Conservation (phyloP, 2,113 vertebrate species). For the Anas platyrhynchos region DNA sequence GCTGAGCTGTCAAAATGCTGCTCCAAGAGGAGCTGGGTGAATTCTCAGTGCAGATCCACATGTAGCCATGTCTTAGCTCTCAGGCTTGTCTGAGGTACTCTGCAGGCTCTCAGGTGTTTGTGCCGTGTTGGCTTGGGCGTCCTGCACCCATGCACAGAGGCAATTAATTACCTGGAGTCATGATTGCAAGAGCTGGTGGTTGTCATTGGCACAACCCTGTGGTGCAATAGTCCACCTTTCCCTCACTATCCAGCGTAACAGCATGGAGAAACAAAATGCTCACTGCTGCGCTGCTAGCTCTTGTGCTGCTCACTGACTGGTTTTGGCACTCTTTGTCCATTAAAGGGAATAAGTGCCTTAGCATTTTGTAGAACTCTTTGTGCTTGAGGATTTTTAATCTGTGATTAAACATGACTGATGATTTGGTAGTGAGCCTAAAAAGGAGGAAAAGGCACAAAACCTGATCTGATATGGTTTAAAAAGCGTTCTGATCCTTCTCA, state of each 20-base stretch:
- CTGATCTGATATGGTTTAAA: background rate
- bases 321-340: fast-evolving
- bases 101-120: fast-evolving
- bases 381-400: background rate
- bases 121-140: fast-evolving
- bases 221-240: background rate
- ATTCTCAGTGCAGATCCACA: background rate
- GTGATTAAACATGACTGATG: fast-evolving
- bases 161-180: fast-evolving
- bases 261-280: fast-evolving
- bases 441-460: background rate
- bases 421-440: background rate
- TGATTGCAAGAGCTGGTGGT: background rate
- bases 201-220: background rate
- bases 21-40: background rate
- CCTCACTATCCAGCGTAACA: fast-evolving
- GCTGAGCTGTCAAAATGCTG: background rate
- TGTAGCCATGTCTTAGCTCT: background rate
- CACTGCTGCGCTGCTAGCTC: too few relatives aligned
- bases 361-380: background rate
- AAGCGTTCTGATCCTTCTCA: background rate
- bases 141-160: fast-evolving
- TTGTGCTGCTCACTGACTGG: background rate
- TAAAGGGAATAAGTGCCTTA: background rate
- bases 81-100: background rate